Conservation (phyloP, 2,797 vertebrate genomes). For the Fistularia tabacaria region DNA sequence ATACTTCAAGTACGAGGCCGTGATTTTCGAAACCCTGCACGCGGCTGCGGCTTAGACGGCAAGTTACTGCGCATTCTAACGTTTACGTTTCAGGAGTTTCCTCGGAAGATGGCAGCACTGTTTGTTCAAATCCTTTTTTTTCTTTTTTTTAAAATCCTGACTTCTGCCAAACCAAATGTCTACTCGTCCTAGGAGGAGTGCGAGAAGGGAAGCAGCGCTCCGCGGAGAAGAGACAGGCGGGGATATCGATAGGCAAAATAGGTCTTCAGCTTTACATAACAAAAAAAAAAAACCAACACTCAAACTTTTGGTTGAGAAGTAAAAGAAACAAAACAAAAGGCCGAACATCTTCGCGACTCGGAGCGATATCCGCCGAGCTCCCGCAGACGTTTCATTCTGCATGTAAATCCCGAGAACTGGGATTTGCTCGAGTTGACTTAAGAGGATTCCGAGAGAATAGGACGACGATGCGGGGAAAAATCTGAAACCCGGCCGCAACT, state of each 20-base stretch:
- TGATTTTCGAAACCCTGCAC: too few species aligned
- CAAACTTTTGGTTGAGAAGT: not conserved
- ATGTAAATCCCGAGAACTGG: slow-evolving; percentile 46
- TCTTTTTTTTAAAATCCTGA: slow-evolving; percentile 27
- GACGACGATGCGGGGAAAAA: slow-evolving; percentile 41
- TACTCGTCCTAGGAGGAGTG: slow-evolving; percentile 17
- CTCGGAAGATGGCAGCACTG: slow-evolving; percentile 27
- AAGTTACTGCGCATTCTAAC: too few species aligned
- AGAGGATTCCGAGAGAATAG: slow-evolving; percentile 42
- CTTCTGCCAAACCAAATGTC: slow-evolving; percentile 37
- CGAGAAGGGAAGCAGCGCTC: slow-evolving; percentile 30
- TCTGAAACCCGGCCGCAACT: slow-evolving; percentile 36
- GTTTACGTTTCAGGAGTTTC: too few species aligned
- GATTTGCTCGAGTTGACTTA: slow-evolving; percentile 37
- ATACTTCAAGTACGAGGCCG: too few species aligned
- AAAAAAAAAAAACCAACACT: slow-evolving; percentile 29
- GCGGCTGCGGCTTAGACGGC: too few species aligned
- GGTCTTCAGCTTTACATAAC: slow-evolving; percentile 16
- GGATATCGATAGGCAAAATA: slow-evolving; percentile 28
- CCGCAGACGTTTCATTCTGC: slow-evolving; percentile 46
- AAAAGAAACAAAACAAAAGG: slow-evolving; percentile 1
- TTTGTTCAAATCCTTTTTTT: slow-evolving; percentile 45
- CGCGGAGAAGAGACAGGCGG: slow-evolving; percentile 5
- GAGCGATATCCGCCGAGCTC: slow-evolving; percentile 28
- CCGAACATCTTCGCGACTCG: slow-evolving; percentile 6